Evolutionary conservation across 2,888 invertebrate species (phyloP).

Genomic region (Parthenolecanium corni): DNA sequence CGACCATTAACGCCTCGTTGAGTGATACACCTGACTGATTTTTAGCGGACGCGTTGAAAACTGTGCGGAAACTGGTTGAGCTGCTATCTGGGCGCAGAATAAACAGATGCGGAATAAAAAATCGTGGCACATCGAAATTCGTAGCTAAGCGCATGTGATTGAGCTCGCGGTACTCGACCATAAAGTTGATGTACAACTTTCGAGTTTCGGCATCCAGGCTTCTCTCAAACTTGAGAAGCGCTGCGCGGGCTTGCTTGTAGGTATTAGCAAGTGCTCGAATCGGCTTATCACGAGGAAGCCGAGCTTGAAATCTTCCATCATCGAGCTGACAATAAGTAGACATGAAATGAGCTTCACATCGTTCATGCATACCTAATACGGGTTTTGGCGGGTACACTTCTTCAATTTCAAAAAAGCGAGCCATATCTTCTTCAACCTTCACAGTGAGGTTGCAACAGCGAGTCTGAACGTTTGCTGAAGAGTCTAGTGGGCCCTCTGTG

Average conservation of each 20-base stretch:
- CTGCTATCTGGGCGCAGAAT: conserved; percentile 31
- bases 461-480: background rate
- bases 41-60: conserved; percentile 33
- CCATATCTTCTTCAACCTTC: background rate
- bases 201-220: background rate
- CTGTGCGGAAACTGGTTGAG: conserved; percentile 33
- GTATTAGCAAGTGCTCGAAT: background rate
- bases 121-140: background rate
- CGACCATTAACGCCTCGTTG: conserved; percentile 36
- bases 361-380: background rate
- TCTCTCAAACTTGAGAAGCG: background rate
- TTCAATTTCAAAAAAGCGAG: conserved; percentile 23
- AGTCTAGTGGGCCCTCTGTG: background rate
- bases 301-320: conserved; percentile 15
- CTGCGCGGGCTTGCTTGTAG: background rate
- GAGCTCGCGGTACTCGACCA: background rate
- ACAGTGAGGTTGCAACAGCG: background rate
- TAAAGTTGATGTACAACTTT: conserved; percentile 6
- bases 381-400: background rate
- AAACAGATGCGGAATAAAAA: conserved; percentile 34
- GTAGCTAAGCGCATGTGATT: conserved; percentile 4
- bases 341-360: background rate
- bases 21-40: conserved; percentile 34
- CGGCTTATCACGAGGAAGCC: background rate
- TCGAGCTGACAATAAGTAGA: background rate